Evolutionary conservation across 1,140 invertebrate species (phyloP).

Genomic region (Tetramorium parvispinum): DNA sequence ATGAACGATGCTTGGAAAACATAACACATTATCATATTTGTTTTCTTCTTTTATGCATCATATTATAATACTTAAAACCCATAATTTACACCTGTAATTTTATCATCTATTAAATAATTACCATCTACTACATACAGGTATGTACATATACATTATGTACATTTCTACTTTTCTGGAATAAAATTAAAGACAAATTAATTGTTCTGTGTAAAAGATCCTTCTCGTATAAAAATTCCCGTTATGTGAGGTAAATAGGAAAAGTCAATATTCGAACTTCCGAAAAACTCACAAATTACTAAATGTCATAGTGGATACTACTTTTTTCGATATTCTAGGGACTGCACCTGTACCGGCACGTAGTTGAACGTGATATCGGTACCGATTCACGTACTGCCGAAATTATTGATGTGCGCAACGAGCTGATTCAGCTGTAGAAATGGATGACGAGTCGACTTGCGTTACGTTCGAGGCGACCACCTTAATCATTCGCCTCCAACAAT

Average conservation of each 20-base stretch:
- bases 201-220: not conserved
- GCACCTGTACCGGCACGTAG: slow-evolving; percentile 61
- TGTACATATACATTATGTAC: not conserved
- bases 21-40: not conserved
- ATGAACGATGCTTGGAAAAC: not conserved
- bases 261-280: slow-evolving; percentile 25
- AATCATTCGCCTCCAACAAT: slow-evolving; percentile 48
- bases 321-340: slow-evolving; percentile 54
- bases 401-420: slow-evolving; percentile 50
- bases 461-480: slow-evolving; percentile 47
- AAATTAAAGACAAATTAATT: not conserved
- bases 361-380: slow-evolving; percentile 66
- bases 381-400: slow-evolving; percentile 43
- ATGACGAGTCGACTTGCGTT: slow-evolving; percentile 59
- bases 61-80: not conserved
- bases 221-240: not conserved
- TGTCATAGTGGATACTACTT: slow-evolving; percentile 20
- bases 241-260: not conserved
- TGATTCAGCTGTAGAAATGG: slow-evolving; percentile 54
- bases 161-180: not conserved
- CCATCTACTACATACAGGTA: not conserved
- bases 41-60: not conserved
- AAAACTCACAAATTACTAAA: slow-evolving; percentile 51
- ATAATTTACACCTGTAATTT: not conserved
- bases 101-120: not conserved